These are phyloP conservation scores for Troilus luridus DNA, from an alignment of 2,888 invertebrate species.

Conservation along the genomic window DNA sequence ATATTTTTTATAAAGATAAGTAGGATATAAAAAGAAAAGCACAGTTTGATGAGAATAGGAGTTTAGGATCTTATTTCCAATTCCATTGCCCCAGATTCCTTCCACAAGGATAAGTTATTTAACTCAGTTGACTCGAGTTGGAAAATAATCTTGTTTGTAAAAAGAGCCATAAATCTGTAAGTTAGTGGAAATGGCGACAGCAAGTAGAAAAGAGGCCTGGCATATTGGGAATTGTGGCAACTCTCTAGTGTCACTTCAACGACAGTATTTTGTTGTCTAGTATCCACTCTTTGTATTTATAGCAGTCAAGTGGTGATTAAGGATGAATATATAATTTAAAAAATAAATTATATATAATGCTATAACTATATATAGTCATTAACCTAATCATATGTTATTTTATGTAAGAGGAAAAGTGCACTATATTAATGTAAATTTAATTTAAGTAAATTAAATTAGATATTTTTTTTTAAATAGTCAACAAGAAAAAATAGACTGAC, in stretches of 20 bases:
- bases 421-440: no score
- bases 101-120: not conserved
- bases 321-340: no score
- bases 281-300: not conserved
- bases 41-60: not conserved
- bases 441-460: no score
- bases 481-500: no score
- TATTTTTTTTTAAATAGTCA: no score
- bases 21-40: not conserved
- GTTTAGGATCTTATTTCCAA: constrained; percentile 1
- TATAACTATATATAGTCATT: no score
- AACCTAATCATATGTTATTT: no score
- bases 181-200: constrained; percentile 2
- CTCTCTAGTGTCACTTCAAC: not conserved
- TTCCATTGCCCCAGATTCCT: not conserved
- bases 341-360: no score
- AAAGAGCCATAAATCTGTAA: not conserved
- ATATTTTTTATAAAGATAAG: not conserved
- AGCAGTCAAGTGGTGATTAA: no score
- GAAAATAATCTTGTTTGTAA: constrained; percentile 29
- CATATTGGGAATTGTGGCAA: constrained; percentile 15
- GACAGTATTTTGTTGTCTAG: no score
- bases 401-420: no score
- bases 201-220: not conserved
- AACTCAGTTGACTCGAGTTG: not conserved